Evolutionary conservation across 1,140 invertebrate genomes (phyloP), one percentile per base, ranked within the genome.

Genomic region (Neocloeon triangulifer): DNA sequence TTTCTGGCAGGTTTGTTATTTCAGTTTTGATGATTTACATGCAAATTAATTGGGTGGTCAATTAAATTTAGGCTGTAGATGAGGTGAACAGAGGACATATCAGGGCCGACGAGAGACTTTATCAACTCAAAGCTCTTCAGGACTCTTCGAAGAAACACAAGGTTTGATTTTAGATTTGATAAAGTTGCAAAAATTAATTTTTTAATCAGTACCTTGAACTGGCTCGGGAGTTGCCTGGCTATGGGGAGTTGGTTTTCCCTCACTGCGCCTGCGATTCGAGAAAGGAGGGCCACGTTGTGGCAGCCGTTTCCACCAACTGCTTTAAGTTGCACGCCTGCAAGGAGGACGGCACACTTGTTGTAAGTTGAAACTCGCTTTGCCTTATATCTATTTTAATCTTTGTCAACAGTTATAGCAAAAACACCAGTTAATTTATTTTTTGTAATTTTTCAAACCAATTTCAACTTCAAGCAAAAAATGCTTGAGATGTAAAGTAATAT

Each of bases 61-160:
- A n/a, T n/a, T n/a, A n/a, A n/a, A n/a, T n/a, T 23, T 23, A 65
- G 63, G 81, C 88, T 1, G 74, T 94, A 6, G 89, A 95, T 49
- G 86, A 91, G 49, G 85, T 95, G 16, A 92, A 94, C 54, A 68
- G 85, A 39, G 85, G 88, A 27, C 75, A 84, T 49, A 79, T 94
- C 37, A 69, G 69, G 31, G 74, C 88, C 21, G 81, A 77, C 10
- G 84, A 89, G 37, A 66, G 82, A 31, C 61, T 95, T 2, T 94
- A 94, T 56, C 86, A 95, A 50, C 56, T 96, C 31, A 95, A 95
- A 58, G 85, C 86, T 13, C 58, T 95, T 20, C 86, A 94, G 51
- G 86, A 95, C 48, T 66, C 74, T 25, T 72, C 73, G 15, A 70
- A 86, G 46, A 84, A 81, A 43, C 54, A 66, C 35, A 86, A 94